These are phyloP conservation scores for Probosciger aterrimus DNA, from an alignment of 2,113 vertebrate genomes.

Conservation along the genomic window DNA sequence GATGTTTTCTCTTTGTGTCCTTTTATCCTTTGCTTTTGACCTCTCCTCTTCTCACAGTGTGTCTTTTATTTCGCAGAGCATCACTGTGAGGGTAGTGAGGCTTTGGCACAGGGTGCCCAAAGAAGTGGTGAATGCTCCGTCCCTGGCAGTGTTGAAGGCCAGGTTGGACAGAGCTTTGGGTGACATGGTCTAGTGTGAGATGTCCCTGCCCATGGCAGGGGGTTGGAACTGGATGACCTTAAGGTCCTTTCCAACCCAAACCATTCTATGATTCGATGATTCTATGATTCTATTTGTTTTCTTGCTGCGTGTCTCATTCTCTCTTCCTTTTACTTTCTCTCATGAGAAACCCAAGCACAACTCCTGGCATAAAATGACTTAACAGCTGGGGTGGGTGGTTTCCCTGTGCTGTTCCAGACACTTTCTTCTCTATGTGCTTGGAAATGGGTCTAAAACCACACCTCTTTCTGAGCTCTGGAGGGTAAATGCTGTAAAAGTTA, in stretches of 20 bases:
- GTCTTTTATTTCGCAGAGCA: background rate
- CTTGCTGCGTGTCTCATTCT: background rate
- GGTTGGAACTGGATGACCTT: background rate
- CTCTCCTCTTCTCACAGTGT: background rate
- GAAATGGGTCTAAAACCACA: background rate
- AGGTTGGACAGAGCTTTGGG: background rate
- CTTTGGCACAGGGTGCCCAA: background rate
- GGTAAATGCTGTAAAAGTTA: background rate
- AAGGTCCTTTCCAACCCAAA: background rate
- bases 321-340: background rate
- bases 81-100: background rate
- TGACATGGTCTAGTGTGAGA: background rate
- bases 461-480: background rate
- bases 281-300: background rate
- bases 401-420: background rate
- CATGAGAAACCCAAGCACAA: background rate
- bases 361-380: background rate
- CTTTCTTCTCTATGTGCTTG: background rate
- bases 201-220: background rate
- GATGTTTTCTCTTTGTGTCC: background rate
- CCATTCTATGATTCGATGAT: background rate
- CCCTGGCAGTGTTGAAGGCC: background rate
- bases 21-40: background rate
- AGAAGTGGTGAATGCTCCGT: background rate
- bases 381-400: background rate